Conservation (phyloP, 2,888 invertebrate genomes). For the Brachylomia viminalis region DNA sequence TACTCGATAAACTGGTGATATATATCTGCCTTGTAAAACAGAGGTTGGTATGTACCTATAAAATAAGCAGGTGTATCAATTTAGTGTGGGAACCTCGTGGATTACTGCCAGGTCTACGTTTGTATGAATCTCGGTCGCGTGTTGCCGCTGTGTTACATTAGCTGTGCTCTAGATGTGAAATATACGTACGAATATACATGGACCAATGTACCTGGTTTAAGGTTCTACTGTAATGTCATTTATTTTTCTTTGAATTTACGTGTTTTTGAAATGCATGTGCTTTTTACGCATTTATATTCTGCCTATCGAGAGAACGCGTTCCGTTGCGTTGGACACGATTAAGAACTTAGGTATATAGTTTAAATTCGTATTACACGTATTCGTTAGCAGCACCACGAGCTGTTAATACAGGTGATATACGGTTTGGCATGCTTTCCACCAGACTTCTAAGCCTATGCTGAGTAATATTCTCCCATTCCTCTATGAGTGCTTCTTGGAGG, state of each 20-base stretch:
- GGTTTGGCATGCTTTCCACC: too few relatives aligned
- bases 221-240: not conserved
- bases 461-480: too few relatives aligned
- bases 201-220: not conserved
- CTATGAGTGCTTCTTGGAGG: too few relatives aligned
- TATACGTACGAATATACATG: slow-evolving; percentile 1
- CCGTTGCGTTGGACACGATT: not conserved
- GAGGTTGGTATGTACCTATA: slow-evolving; percentile 43
- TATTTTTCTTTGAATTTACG: not conserved
- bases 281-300: not conserved
- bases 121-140: slow-evolving; percentile 37
- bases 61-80: slow-evolving; percentile 55
- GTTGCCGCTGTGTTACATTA: slow-evolving; percentile 36
- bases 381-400: too few relatives aligned
- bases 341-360: not conserved
- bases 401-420: too few relatives aligned
- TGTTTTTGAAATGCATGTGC: not conserved
- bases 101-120: slow-evolving; percentile 30
- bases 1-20: slow-evolving; percentile 67
- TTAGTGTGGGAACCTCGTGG: slow-evolving; percentile 43
- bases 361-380: not conserved
- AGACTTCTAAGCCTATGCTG: too few relatives aligned
- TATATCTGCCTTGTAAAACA: slow-evolving; percentile 65
- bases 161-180: slow-evolving; percentile 7
- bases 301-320: not conserved